phyloP scores from a whole-genome alignment of 2,113 vertebrate species.

The Neoarius graeffei region DNA sequence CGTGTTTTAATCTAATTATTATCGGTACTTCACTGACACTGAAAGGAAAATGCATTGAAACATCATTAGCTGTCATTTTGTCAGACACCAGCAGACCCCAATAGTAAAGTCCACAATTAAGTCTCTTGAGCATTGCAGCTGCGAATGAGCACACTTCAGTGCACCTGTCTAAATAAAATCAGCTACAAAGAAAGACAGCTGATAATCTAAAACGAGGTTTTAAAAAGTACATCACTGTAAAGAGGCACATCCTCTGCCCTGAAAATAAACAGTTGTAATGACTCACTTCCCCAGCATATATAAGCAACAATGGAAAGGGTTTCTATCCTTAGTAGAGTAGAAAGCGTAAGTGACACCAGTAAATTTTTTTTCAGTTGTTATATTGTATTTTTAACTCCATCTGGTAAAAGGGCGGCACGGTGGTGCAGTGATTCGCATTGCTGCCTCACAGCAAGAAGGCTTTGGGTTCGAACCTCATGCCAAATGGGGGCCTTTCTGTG shows the following conservation, averaged over 20 bases:
- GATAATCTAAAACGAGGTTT: conserved; percentile 20
- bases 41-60: not conserved
- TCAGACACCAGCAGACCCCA: conserved; percentile 7
- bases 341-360: not conserved
- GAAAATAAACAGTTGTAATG: not conserved
- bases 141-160: conserved; percentile 28
- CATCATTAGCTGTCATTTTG: conserved; percentile 25
- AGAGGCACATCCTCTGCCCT: not conserved
- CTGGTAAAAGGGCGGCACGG: not conserved
- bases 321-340: not conserved
- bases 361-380: not conserved
- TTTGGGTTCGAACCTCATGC: too few relatives aligned
- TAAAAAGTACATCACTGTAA: not conserved
- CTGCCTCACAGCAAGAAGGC: too few relatives aligned
- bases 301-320: not conserved
- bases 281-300: not conserved
- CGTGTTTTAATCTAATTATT: not conserved
- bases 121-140: conserved; percentile 21
- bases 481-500: too few relatives aligned
- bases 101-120: conserved; percentile 23
- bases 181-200: conserved; percentile 5
- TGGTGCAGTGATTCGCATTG: too few relatives aligned
- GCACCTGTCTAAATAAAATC: conserved; percentile 25
- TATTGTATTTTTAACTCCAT: not conserved
- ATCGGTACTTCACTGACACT: not conserved